Base-by-base conservation (phyloP, 2,797 vertebrate species). In the Rhinella marina region DNA sequence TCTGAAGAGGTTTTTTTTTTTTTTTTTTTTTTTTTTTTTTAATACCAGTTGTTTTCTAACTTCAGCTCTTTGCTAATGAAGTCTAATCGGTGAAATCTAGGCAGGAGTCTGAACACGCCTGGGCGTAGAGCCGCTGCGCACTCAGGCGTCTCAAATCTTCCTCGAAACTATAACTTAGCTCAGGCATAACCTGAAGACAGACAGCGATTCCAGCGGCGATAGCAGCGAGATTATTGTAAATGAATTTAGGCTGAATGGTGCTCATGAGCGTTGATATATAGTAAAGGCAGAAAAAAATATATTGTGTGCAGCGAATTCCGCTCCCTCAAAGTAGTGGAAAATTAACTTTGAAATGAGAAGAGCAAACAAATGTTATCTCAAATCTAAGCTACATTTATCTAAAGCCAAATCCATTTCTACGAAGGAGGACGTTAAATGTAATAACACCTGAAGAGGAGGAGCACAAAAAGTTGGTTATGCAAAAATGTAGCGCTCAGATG, bases 51-150 rank as follows among this genome's bases (percentile, higher is more conserved):
- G 19, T 73, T 82, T 82, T 82, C 19, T 21, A 23, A 6, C 21
- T 77, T 87, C 80, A 68, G 86, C 79, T 64, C 50, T 62, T 82
- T 81, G 41, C 79, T 52, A 19, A 75, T 87, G 19, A 23, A 54
- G 72, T 41, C 73, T 75, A 56, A 81, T 82, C 59, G 76, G 61
- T 27, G 70, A 81, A 12, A 56, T 78, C 72, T 66, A 8, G 77
- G 81, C 61, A 68, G 59, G 48, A 48, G 81, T 70, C 81, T n/a
- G 7, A 78, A 83, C 81, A 70, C 61, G 81, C 82, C 82, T 17
- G n/a, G 12, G n/a, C 19, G 75, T 21, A 12, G 62, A 68, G 62
- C 32, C 8, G 29, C 9, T 0, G 0, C 4, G 75, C 82, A 84
- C 73, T 84, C 54, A 88, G 29, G 81, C 80, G 25, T 59, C 56